phyloP scores from a whole-genome alignment of 2,113 vertebrate genomes.

The Lichenostomus cassidix region DNA sequence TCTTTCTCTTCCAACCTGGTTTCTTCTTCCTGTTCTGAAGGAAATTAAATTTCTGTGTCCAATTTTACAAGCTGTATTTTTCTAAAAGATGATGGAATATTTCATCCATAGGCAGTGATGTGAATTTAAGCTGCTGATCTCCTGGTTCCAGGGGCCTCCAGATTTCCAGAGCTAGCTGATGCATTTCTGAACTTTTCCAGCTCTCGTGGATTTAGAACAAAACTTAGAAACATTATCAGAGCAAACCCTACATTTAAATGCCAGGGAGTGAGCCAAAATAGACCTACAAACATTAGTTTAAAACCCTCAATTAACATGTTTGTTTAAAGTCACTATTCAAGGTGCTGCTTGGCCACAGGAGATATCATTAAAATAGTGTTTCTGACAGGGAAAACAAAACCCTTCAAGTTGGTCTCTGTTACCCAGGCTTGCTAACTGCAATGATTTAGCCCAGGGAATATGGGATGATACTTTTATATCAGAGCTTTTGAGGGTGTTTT shows the following conservation, averaged over 20 bases:
- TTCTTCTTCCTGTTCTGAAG: not conserved
- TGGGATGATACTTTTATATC: not conserved
- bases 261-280: not conserved
- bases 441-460: not conserved
- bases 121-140: not conserved
- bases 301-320: not conserved
- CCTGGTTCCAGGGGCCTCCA: not conserved
- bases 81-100: not conserved
- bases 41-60: not conserved
- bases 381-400: not conserved
- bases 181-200: not conserved
- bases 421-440: not conserved
- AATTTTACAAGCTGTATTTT: not conserved
- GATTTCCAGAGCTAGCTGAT: not conserved
- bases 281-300: not conserved
- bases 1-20: not conserved
- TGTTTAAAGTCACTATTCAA: not conserved
- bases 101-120: not conserved
- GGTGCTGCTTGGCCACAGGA: not conserved
- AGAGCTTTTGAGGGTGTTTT: not conserved
- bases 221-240: not conserved
- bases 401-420: not conserved
- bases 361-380: not conserved
- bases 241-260: not conserved
- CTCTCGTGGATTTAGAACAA: not conserved